phyloP scores from a whole-genome alignment of 2,797 vertebrate genomes.

The Sylvilagus floridanus region DNA sequence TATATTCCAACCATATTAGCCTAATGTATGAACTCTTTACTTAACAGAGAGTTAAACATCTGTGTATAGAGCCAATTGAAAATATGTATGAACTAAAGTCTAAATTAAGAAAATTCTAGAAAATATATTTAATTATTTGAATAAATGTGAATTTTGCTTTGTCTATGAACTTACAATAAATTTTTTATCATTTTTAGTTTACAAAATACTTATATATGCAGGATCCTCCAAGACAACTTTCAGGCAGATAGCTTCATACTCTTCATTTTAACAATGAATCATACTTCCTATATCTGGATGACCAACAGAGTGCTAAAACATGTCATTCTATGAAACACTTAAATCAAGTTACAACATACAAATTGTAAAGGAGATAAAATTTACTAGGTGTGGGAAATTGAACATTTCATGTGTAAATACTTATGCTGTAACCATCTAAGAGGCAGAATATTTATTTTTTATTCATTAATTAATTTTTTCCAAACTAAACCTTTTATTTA shows the following conservation, averaged over 20 bases:
- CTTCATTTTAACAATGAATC: slow-evolving; percentile 28
- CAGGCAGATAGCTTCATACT: background rate
- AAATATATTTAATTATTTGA: background rate
- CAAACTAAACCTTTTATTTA: too few relatives aligned
- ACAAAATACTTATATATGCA: background rate
- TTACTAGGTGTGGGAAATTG: background rate
- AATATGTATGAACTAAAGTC: background rate
- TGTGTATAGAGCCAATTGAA: background rate
- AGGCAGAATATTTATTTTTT: background rate
- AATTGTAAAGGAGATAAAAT: background rate
- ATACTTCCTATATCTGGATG: background rate
- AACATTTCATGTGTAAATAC: background rate
- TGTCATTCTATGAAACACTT: background rate
- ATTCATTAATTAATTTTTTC: too few relatives aligned
- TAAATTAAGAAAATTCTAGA: slow-evolving; percentile 40
- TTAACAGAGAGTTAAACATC: too few relatives aligned
- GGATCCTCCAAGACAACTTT: slow-evolving; percentile 21
- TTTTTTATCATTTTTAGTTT: background rate
- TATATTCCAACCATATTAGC: background rate
- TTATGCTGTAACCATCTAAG: background rate
- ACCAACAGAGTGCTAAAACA: slow-evolving; percentile 37
- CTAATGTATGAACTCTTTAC: background rate
- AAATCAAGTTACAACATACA: background rate
- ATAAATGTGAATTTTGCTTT: slow-evolving; percentile 30
- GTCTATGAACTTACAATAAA: background rate